Conservation (phyloP, 2,888 invertebrate species). For the Adineta ricciae region DNA sequence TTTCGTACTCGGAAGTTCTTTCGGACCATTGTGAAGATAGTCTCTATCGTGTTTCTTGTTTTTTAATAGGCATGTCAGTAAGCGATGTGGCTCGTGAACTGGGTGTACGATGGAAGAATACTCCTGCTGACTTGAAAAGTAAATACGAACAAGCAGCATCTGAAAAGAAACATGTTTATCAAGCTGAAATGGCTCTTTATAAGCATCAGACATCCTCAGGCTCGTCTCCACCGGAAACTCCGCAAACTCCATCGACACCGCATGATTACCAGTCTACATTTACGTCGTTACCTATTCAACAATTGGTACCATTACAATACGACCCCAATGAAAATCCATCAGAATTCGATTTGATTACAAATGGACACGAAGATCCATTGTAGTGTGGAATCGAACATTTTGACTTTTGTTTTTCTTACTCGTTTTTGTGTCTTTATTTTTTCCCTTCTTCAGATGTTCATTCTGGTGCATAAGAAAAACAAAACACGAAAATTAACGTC, state of each 20-base stretch:
- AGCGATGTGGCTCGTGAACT: not conserved
- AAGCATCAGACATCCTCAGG: not conserved
- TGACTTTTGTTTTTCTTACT: not conserved
- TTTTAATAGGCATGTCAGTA: not conserved
- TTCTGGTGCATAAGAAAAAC: not conserved
- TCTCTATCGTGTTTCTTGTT: not conserved
- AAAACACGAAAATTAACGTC: not conserved
- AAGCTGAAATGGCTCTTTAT: not conserved
- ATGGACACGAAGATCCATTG: not conserved
- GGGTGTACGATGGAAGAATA: not conserved
- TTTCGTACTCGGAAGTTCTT: too few relatives aligned
- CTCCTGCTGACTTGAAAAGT: not conserved
- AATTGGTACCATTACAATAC: not conserved
- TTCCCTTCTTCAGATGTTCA: not conserved
- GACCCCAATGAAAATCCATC: not conserved
- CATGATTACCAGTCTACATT: not conserved
- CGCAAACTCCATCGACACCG: not conserved
- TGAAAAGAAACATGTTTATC: not conserved
- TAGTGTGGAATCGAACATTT: not conserved
- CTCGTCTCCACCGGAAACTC: not conserved
- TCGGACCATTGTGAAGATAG: too few relatives aligned
- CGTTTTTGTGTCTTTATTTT: not conserved
- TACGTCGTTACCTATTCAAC: not conserved
- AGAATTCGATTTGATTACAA: not conserved
- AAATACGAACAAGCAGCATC: constrained; percentile 6